Base-by-base conservation (phyloP, 2,888 invertebrate species). In the Drosophila neotestacea region DNA sequence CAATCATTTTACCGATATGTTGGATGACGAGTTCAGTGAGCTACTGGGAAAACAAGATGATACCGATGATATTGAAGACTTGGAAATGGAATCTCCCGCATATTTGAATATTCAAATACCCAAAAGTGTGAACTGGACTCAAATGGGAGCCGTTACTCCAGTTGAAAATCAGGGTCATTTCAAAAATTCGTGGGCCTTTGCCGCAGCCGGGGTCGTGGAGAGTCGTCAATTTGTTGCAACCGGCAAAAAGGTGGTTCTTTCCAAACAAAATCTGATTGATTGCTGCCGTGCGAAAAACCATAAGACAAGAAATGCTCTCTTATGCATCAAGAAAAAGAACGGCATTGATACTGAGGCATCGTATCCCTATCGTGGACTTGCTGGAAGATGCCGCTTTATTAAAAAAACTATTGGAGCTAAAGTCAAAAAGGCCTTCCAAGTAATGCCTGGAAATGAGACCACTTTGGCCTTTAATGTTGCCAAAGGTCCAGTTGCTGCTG, bases 111-210 rank as follows among this genome's bases (percentile, higher is more conserved):
- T 32, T 2, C 4, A 30, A 0, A 1, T 51, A 4, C 44, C 64
- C 0, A 0, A 0, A 0, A 27, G 22, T 1, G 73, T 74, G 0
- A 79, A 79, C 52, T 79, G 75, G 75, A 54, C 68, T 0, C 6
- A 42, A 36, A 13, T 61, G 46, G 47, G 58, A 1, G 70, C 63
- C 0, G 76, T 79, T 2, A 30, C 70, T 11, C 59, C 62, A 10
- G 79, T 74, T 3, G 4, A 2, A 2, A 16, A 39, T 16, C 46
- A 64, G 51, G 75, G 47, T 1, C 60, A 68, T 9, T 69, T 63
- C 13, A 60, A 78, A 27, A 63, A 52, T 7, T 73, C 79, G 6
- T 75, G 79, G 79, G 79, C 68, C 42, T 78, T 75, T 46, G 74
- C 78, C 3, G 55, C 62, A 1, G 59, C 74, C 16, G 74, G 59